Evolutionary conservation across 2,113 vertebrate species (phyloP), one percentile per base, ranked within the genome.

Genomic region (Pampusana beccarii): DNA sequence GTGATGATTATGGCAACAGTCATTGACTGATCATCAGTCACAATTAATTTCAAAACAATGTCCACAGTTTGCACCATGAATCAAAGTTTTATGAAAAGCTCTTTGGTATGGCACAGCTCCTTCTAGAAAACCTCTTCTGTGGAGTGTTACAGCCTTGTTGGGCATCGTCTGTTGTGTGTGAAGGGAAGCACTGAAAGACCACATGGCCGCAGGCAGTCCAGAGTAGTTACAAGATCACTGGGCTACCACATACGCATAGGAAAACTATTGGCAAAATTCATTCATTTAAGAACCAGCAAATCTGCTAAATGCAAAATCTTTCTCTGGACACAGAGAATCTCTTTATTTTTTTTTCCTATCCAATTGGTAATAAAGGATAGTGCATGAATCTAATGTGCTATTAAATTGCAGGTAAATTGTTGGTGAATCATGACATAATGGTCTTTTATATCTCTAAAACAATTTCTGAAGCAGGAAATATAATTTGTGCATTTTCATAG

Each of bases 1-100:
- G 95, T 98, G 98, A 98, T 98, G 98, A 98, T 99, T 99, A 98
- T 98, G 98, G 98, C 99, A 99, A 98, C 98, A 92, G 75, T 98
- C 98, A 98, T 98, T 97, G 97, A 98, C 98, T 98, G 98, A 98
- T 98, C 98, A 98, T 98, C 98, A 97, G 95, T 99, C 98, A 99
- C 97, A 98, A 97, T 98, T 98, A 98, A 98, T 98, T 98, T 98
- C 97, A 93, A 98, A 98, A 98, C 97, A 94, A 81, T 97, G 97
- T 97, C 97, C 96, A 94, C 91, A 94, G 82, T 98, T 94, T 93
- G 93, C 96, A 97, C 92, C 92, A 79, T 88, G 83, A 96, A 96
- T 97, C 95, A 96, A 98, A 98, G 97, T 98, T 97, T 98, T 98
- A 96, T 97, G 97, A 95, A 98, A 97, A 97, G 95, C 95, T 96